phyloP scores from a whole-genome alignment of 2,113 vertebrate species.

The Zosterops japonicus region DNA sequence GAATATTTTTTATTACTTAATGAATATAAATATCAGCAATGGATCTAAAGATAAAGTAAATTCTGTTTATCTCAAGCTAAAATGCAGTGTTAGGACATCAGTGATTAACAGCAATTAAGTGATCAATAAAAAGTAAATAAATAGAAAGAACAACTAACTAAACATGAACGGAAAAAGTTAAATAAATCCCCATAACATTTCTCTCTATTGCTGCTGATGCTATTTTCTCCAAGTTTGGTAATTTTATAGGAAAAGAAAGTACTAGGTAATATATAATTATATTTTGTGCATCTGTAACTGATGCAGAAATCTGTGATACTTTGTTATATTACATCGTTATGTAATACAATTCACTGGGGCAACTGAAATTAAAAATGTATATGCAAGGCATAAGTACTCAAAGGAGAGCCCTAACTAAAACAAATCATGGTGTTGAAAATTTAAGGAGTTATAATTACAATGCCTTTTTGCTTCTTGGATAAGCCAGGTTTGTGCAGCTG shows the following conservation, averaged over 20 bases:
- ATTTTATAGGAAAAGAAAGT: neutral
- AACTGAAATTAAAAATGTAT: slow-evolving; percentile 70
- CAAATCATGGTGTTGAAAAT: slow-evolving; percentile 58
- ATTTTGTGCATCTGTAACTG: neutral
- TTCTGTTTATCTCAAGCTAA: neutral
- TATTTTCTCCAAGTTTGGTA: neutral
- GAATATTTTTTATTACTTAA: neutral
- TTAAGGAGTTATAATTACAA: slow-evolving; percentile 52
- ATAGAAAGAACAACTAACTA: neutral
- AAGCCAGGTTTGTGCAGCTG: neutral
- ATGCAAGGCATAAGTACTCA: slow-evolving; percentile 41
- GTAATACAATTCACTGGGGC: neutral
- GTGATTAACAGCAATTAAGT: neutral
- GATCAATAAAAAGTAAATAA: neutral
- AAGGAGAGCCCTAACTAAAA: slow-evolving; percentile 65
- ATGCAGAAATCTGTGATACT: neutral
- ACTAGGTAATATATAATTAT: neutral
- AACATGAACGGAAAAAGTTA: neutral
- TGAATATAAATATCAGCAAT: neutral
- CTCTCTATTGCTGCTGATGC: neutral
- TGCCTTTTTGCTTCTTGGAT: neutral
- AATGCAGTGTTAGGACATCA: neutral
- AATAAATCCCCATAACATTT: neutral
- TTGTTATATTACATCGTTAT: neutral
- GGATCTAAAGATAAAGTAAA: neutral